These are phyloP conservation scores for Bimastos eiseni DNA, from an alignment of 2,888 invertebrate genomes.

Conservation along the genomic window DNA sequence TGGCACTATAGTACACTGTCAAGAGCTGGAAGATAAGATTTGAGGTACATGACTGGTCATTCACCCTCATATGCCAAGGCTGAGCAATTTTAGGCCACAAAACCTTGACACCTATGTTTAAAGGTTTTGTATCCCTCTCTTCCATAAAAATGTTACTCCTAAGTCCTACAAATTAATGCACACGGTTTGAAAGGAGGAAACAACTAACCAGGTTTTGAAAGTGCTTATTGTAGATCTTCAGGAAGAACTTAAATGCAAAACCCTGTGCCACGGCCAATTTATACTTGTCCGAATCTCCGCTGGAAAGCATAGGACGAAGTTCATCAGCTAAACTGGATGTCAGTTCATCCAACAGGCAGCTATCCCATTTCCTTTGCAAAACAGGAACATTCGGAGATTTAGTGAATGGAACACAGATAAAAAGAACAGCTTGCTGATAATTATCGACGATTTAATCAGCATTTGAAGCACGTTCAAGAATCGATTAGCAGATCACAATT, in stretches of 20 bases:
- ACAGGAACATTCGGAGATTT: not conserved
- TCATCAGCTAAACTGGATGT: not conserved
- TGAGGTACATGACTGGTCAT: too few species aligned
- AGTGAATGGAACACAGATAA: not conserved
- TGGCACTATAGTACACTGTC: too few species aligned
- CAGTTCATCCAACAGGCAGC: not conserved
- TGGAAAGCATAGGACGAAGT: not conserved
- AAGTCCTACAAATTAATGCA: not conserved
- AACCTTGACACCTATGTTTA: too few species aligned
- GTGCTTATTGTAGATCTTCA: slow-evolving; percentile 14
- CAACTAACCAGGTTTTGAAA: slow-evolving; percentile 17
- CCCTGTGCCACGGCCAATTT: not conserved
- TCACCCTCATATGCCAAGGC: too few species aligned
- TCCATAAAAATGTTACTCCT: too few species aligned
- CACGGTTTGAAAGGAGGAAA: not conserved
- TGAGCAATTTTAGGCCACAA: too few species aligned
- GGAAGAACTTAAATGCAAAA: slow-evolving; percentile 21
- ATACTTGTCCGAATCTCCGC: not conserved
- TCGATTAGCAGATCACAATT: not conserved
- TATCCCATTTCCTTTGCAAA: slow-evolving; percentile 20
- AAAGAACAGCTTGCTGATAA: not conserved
- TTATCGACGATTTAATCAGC: not conserved
- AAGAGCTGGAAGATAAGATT: too few species aligned
- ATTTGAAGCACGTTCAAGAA: not conserved
- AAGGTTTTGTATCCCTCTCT: too few species aligned